A percentile compares a stretch with the other conserved stretches of the same genome.
Evolutionary conservation across 2,797 vertebrate species (phyloP).

Genomic region (Tenualosa thibaudeaui): DNA sequence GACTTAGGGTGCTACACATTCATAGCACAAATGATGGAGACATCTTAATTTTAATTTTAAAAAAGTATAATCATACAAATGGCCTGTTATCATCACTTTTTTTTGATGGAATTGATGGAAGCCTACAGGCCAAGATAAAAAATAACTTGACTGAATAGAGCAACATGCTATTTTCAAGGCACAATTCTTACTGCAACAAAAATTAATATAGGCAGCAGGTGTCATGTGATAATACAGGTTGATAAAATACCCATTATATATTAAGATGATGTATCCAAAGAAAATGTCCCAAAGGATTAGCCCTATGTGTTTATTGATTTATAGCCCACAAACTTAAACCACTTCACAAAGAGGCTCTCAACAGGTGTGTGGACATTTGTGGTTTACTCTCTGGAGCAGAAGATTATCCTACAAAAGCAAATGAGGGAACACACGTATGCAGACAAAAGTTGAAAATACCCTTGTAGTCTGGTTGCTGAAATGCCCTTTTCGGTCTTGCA

Average conservation of each 20-base stretch:
- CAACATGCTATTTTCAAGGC: not conserved
- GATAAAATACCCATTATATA: not conserved
- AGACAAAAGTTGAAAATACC: not conserved
- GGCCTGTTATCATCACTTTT: not conserved
- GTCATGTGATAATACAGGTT: not conserved
- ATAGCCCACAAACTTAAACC: not conserved
- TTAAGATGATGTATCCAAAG: not conserved
- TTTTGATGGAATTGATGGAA: no score
- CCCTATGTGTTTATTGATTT: not conserved
- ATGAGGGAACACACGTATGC: not conserved
- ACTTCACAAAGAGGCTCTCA: not conserved
- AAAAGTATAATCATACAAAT: not conserved
- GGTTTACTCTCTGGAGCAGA: not conserved
- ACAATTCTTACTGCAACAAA: not conserved
- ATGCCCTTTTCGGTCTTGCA: constrained; percentile 41
- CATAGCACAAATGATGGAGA: no score
- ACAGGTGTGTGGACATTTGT: not conserved
- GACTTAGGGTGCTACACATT: no score
- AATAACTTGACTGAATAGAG: no score
- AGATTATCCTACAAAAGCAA: not conserved
- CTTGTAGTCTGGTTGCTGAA: not conserved
- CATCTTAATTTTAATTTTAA: not conserved
- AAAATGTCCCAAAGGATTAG: not conserved
- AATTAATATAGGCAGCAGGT: not conserved
- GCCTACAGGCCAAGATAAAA: no score